Base-by-base conservation (phyloP, 92 coral and sea anemone genomes). In the Isaurus tuberculatus region DNA sequence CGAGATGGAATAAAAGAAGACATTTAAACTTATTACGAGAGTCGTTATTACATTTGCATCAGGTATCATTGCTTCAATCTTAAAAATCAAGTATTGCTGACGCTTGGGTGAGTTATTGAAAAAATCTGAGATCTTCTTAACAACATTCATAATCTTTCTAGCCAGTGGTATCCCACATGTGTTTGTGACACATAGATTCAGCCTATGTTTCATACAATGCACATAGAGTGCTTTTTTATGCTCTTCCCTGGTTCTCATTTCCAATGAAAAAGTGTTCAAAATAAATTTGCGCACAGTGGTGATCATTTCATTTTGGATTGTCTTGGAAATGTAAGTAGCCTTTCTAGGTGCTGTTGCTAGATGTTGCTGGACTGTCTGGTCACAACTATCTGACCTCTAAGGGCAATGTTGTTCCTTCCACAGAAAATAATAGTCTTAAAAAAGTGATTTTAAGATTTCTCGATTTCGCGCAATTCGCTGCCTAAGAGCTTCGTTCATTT, bases 161-260 rank as follows among this genome's bases (percentile, higher is more conserved):
- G 86, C 93, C 40, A 81, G 74, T 53, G 73, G 79, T 40, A 90
- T 37, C 31, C 70, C 42, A 61, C 93, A 90, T 20, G 87, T 65
- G 37, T 83, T 73, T 5, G 85, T 90, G 32, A 90, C 80, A 65
- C 87, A 86, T 29, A 86, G 77, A 73, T 87, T 87, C 31, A 87
- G 90, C 16, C 86, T 75, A 83, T 86, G 93, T 46, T 64, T 81
- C 90, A 84, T 87, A 63, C 89, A 90, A 71, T 90, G 89, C 19
- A 88, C 87, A 73, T 91, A 91, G 34, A 88, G 80, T 22, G 88
- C 91, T 75, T 87, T 90, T 46, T 72, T 72, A 72, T 87, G 88
- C 63, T 87, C 83, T 28, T 63, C 65, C 70, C 60, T 85, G 58
- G 16, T 49, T 49, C 58, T 49, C 58, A 49, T 49, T 49, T 49